Evolutionary conservation across 2,888 invertebrate genomes (phyloP).

Genomic region (Cyclophora albipunctata): DNA sequence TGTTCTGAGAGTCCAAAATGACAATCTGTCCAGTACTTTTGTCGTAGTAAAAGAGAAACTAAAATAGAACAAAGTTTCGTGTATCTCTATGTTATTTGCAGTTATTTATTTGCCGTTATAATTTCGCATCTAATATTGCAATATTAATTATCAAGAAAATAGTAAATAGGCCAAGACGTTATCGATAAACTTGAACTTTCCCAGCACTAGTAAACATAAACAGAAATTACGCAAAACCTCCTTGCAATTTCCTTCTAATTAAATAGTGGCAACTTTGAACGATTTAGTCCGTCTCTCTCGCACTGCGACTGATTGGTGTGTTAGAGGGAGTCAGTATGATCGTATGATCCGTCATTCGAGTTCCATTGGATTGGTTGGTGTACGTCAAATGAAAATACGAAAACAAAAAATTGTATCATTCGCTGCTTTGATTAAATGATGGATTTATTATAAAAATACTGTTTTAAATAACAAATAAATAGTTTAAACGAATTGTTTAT

Average conservation of each 20-base stretch:
- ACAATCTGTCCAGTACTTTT: no score
- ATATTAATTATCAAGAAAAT: no score
- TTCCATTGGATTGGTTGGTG: conserved; percentile 39
- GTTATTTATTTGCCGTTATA: no score
- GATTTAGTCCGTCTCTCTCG: conserved; percentile 31
- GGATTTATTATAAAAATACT: conserved; percentile 21
- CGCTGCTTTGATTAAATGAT: conserved; percentile 34
- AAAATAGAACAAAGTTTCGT: no score
- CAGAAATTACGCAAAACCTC: conserved; percentile 24
- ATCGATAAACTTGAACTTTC: conserved; percentile 31
- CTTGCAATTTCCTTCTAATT: conserved; percentile 24
- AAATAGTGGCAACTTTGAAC: conserved; percentile 31
- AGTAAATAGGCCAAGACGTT: conserved; percentile 2
- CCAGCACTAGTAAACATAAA: conserved; percentile 23
- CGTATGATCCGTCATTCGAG: conserved; percentile 61
- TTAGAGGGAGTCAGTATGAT: conserved; percentile 40
- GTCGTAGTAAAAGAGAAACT: no score
- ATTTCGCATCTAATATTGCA: no score
- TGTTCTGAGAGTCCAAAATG: no score
- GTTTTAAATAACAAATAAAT: conserved; percentile 22
- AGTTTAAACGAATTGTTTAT: conserved; percentile 28
- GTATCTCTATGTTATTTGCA: no score
- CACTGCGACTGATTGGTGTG: conserved; percentile 18
- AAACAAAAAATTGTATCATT: conserved; percentile 43
- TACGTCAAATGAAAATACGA: conserved; percentile 41